Conservation (phyloP, 2,113 vertebrate species). For the Salvator merianae region DNA sequence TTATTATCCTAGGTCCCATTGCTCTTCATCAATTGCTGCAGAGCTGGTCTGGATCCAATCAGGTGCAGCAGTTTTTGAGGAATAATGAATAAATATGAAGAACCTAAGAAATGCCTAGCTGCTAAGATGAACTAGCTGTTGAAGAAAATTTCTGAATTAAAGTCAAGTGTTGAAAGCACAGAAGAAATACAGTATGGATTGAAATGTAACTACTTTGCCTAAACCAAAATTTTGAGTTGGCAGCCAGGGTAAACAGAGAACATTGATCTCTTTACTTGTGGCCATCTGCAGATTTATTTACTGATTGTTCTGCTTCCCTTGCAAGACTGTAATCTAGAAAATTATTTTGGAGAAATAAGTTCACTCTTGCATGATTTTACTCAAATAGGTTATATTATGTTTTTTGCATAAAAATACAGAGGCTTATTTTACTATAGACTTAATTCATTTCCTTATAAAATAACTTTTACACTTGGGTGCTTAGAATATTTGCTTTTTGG, state of each 20-base stretch:
- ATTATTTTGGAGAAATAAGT: conserved; percentile 5
- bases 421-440: conserved; percentile 36
- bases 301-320: not conserved
- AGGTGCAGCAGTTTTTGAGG: not conserved
- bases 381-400: not conserved
- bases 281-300: not conserved
- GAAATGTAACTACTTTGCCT: not conserved
- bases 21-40: not conserved
- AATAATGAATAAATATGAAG: not conserved
- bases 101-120: not conserved
- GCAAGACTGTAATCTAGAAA: conserved; percentile 28
- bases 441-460: conserved; percentile 35
- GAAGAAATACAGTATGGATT: not conserved
- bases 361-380: conserved; percentile 11
- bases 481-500: conserved; percentile 45
- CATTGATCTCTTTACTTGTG: not conserved
- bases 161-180: not conserved
- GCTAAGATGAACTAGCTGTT: not conserved
- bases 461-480: conserved; percentile 55
- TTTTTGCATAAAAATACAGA: conserved; percentile 1
- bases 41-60: not conserved
- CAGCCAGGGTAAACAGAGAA: not conserved
- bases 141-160: not conserved
- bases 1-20: not conserved
- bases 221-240: not conserved